These are phyloP conservation scores for Drosophila baimaii DNA, from an alignment of 1,140 invertebrate genomes.

Conservation along the genomic window DNA sequence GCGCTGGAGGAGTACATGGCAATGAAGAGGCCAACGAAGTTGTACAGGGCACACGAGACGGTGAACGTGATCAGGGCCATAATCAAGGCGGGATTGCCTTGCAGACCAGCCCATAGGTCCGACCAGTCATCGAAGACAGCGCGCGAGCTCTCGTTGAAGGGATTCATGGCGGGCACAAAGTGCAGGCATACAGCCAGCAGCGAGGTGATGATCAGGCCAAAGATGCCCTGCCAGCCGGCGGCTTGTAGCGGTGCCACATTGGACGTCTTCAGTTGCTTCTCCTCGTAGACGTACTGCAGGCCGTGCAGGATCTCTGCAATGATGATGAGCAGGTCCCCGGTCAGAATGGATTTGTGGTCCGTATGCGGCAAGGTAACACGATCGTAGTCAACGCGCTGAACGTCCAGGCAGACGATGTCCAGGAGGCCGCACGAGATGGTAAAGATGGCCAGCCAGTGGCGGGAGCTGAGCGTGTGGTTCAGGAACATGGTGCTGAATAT, in stretches of 20 bases:
- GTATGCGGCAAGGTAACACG: conserved; percentile 46
- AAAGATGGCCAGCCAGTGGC: conserved; percentile 90
- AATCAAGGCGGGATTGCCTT: conserved; percentile 84
- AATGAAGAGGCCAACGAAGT: conserved; percentile 97
- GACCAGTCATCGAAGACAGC: conserved; percentile 93
- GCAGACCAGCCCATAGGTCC: conserved; percentile 93
- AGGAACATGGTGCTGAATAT: conserved; percentile 95
- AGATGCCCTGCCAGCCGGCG: conserved; percentile 97
- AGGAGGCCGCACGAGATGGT: conserved; percentile 92
- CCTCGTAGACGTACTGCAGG: conserved; percentile 96
- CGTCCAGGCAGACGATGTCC: conserved; percentile 90
- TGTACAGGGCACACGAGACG: conserved; percentile 97
- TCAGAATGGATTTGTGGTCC: conserved; percentile 91
- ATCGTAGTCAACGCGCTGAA: conserved; percentile 85
- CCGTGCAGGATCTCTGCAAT: conserved; percentile 96
- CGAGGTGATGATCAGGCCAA: conserved; percentile 92
- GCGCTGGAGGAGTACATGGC: conserved; percentile 97
- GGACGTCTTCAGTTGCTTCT: conserved; percentile 92
- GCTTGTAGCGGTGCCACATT: conserved; percentile 92
- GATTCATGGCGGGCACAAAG: conserved; percentile 90
- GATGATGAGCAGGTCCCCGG: conserved; percentile 96
- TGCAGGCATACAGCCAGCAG: conserved; percentile 93
- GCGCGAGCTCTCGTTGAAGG: conserved; percentile 91
- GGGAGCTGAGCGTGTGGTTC: conserved; percentile 87
- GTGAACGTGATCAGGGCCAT: conserved; percentile 89